Base-by-base conservation (phyloP, 1,140 invertebrate species). In the Euglossa dilemma region DNA sequence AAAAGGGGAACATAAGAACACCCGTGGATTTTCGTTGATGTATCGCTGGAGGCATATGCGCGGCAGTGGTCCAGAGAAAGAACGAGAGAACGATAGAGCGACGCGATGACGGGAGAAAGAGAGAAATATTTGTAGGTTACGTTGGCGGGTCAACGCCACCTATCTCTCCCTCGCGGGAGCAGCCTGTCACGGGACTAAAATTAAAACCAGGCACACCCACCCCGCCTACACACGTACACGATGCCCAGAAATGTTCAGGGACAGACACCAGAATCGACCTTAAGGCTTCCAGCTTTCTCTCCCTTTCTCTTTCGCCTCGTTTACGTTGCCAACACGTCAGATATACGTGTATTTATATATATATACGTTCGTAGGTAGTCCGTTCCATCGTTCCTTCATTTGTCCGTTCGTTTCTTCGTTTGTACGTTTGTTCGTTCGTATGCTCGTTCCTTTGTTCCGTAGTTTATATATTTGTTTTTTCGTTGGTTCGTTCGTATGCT, bases 81-180 rank as follows among this genome's bases (percentile, higher is more conserved):
- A 36, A 59, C 57, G n/a, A 23, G 67, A 76, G 16, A 43, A 25
- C 70, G 70, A 72, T 52, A 45, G 56, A 71, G 52, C 25, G 63
- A 45, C 9, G 59, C 28, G 79, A 64, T 25, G 71, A 56, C 18
- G n/a, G 63, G 64, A 71, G 64, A 67, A 80, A 82, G 82, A 81
- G 86, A 84, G 86, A 92, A 90, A 91, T 91, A 92, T 92, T 91
- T 90, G 91, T 91, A 91, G 92, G 90, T 89, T 86, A 92, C 88
- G 87, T 90, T 84, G 88, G 56, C 90, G 87, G 92, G 93, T 92
- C 92, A 93, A 93, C 92, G 92, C 87, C 92, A 91, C 89, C 76
- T 75, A 75, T 73, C 67, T 88, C 61, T 89, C 64, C 75, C 82
- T 84, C 86, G 77, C 85, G 73, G 81, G 78, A 88, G 82, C 77